phyloP scores from a whole-genome alignment of 1,140 invertebrate species.

The Drosophila elegans region DNA sequence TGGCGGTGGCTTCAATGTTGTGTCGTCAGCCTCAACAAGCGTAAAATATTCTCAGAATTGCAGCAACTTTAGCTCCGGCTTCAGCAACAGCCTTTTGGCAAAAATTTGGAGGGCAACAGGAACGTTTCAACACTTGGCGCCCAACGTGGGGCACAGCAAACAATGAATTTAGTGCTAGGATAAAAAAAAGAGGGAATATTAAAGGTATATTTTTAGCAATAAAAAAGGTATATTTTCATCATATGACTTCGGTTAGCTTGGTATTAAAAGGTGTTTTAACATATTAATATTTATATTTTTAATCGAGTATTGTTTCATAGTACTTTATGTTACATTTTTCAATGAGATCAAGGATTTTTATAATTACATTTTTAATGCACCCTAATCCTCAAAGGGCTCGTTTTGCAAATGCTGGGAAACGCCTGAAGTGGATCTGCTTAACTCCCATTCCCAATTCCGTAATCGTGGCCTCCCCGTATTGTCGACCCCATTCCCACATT shows the following conservation, averaged over 20 bases:
- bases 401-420: constrained; percentile 2
- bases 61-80: constrained; percentile 71
- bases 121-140: constrained; percentile 30
- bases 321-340: not conserved
- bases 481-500: constrained; percentile 69
- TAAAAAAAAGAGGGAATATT: too few relatives aligned
- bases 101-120: constrained; percentile 60
- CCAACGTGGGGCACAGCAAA: constrained; percentile 9
- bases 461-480: not conserved
- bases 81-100: constrained; percentile 62
- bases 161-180: too few relatives aligned
- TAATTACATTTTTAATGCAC: not conserved
- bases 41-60: constrained; percentile 82
- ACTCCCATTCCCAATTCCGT: not conserved
- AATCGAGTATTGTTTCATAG: not conserved
- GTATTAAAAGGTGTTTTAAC: too few relatives aligned
- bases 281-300: too few relatives aligned
- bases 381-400: not conserved
- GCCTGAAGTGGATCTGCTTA: not conserved
- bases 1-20: constrained; percentile 71
- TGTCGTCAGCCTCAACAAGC: constrained; percentile 78
- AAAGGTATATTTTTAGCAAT: too few relatives aligned
- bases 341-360: not conserved
- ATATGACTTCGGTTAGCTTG: too few relatives aligned
- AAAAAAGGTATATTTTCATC: too few relatives aligned